These are phyloP conservation scores for Seladonia tumulorum DNA, from an alignment of 2,888 invertebrate genomes.

Conservation along the genomic window DNA sequence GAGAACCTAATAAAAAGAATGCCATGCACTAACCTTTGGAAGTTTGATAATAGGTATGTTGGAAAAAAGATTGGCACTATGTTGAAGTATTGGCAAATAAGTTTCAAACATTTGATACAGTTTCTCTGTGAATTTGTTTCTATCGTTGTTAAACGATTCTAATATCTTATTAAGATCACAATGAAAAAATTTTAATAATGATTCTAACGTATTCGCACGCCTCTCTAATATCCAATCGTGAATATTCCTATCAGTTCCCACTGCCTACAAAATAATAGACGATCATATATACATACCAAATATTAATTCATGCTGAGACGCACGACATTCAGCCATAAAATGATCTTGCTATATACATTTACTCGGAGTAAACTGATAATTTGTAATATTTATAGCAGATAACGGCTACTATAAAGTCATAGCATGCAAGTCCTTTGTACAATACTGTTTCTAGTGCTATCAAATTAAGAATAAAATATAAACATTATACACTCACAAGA, in stretches of 20 bases:
- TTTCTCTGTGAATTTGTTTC: slow-evolving; percentile 89
- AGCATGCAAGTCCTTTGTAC: background rate
- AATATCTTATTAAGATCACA: slow-evolving; percentile 91
- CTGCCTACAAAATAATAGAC: slow-evolving; percentile 87
- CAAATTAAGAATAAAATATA: background rate
- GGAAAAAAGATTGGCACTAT: slow-evolving; percentile 93
- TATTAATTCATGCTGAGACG: slow-evolving; percentile 9
- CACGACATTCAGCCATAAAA: slow-evolving; percentile 13
- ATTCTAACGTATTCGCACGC: slow-evolving; percentile 91
- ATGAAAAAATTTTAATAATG: slow-evolving; percentile 93
- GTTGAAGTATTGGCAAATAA: slow-evolving; percentile 94
- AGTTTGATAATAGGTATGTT: slow-evolving; percentile 92
- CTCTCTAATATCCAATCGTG: slow-evolving; percentile 93
- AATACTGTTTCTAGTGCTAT: background rate
- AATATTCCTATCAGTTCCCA: slow-evolving; percentile 94
- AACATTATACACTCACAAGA: slow-evolving; percentile 87
- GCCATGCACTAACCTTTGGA: slow-evolving; percentile 88
- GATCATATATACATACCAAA: slow-evolving; percentile 31
- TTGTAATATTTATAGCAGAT: slow-evolving; percentile 30
- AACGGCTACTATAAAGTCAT: slow-evolving; percentile 26
- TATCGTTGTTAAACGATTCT: slow-evolving; percentile 85
- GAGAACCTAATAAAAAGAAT: slow-evolving; percentile 11
- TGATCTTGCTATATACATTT: slow-evolving; percentile 28
- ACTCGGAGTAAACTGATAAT: slow-evolving; percentile 31
- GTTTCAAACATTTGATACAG: slow-evolving; percentile 94